Evolutionary conservation across 2,797 vertebrate species (phyloP).

Genomic region (Girardinus metallicus): DNA sequence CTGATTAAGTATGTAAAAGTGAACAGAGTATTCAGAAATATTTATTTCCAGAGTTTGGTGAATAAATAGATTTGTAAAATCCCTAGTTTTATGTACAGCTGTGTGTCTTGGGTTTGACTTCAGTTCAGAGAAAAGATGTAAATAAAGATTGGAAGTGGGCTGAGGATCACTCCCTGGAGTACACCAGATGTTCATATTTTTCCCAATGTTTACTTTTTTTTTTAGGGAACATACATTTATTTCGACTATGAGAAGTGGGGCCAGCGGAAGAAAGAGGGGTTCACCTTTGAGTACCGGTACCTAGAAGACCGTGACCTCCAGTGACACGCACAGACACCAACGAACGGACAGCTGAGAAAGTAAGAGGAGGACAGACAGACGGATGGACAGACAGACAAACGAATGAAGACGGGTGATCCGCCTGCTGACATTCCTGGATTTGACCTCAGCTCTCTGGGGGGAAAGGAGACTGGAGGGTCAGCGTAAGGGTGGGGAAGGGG

Average conservation of each 20-base stretch:
- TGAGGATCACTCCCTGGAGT: not conserved
- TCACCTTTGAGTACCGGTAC: constrained; percentile 94
- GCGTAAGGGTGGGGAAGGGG: constrained; percentile 2
- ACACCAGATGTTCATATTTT: not conserved
- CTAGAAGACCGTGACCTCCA: constrained; percentile 93
- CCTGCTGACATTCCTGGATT: constrained; percentile 80
- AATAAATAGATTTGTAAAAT: not conserved
- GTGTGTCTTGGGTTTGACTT: not conserved
- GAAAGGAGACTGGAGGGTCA: constrained; percentile 22
- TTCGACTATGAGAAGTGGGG: constrained; percentile 97
- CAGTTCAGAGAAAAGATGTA: not conserved
- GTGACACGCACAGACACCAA: constrained; percentile 71
- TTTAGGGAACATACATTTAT: constrained; percentile 93
- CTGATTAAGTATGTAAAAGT: not conserved
- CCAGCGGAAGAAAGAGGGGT: constrained; percentile 93
- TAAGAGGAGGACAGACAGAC: constrained; percentile 18
- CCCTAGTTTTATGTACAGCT: not conserved
- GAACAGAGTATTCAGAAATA: not conserved
- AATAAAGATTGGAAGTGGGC: not conserved
- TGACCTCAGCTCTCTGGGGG: constrained; percentile 48
- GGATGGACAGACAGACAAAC: constrained; percentile 14
- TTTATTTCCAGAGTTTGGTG: not conserved
- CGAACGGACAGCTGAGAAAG: constrained; percentile 25
- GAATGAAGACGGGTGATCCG: constrained; percentile 51
- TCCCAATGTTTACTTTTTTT: rapidly evolving